Percentiles rank a stretch among this genome's conserved stretches.
Evolutionary conservation across 2,797 vertebrate genomes (phyloP).

Genomic region (Chaunax sp.): DNA sequence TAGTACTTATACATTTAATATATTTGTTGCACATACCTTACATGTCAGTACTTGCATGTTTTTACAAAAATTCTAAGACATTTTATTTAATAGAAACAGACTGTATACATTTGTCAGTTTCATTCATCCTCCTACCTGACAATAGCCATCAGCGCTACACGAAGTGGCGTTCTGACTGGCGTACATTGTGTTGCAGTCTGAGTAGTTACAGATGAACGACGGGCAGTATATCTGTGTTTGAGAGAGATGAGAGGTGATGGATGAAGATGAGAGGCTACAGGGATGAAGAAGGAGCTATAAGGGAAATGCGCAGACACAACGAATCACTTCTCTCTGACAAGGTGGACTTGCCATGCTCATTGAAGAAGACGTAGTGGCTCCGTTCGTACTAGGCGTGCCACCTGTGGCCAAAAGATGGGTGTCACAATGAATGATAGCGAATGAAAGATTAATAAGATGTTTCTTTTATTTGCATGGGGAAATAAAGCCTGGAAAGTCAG

Average conservation of each 20-base stretch:
- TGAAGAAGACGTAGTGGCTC: constrained; percentile 12
- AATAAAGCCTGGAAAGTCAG: background rate
- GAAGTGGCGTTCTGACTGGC: constrained; percentile 45
- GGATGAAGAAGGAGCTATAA: background rate
- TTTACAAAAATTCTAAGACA: too few relatives aligned
- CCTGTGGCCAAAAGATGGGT: constrained; percentile 34
- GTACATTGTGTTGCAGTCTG: constrained; percentile 76
- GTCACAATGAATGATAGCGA: background rate
- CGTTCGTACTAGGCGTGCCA: background rate
- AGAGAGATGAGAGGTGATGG: background rate
- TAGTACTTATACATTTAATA: too few relatives aligned
- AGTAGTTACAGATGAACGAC: constrained; percentile 75
- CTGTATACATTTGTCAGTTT: too few relatives aligned
- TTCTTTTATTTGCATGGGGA: background rate
- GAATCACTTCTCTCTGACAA: background rate
- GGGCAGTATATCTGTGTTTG: constrained; percentile 75
- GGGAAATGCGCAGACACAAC: background rate
- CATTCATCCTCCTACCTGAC: constrained; percentile 75
- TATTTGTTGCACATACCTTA: too few relatives aligned
- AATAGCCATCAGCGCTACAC: constrained; percentile 57
- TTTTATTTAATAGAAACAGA: background rate
- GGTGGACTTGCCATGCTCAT: constrained; percentile 50
- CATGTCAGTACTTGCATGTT: background rate
- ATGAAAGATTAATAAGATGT: background rate
- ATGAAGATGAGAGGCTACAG: constrained; percentile 5